Percentiles rank a stretch among this genome's conserved stretches.
Evolutionary conservation across 2,113 vertebrate species (phyloP).

Genomic region (Pantherophis guttatus): DNA sequence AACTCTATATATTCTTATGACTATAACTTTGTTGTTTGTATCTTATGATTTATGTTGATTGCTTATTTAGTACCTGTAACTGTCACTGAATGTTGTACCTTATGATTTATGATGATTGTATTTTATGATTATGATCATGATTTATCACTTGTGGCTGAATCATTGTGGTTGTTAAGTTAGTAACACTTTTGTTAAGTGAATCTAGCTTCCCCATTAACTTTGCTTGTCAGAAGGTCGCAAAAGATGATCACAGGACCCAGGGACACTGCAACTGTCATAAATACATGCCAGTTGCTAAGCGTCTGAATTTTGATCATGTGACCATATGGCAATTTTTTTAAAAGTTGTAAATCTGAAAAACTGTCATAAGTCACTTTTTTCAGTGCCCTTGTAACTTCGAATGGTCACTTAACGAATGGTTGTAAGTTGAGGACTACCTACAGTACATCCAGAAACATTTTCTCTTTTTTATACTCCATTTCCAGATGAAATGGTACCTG

Average conservation of each 20-base stretch:
- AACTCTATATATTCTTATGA: too few relatives aligned
- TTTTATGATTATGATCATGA: too few relatives aligned
- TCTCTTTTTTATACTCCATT: not conserved
- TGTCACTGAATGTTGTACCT: too few relatives aligned
- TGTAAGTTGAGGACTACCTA: not conserved
- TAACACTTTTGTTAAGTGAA: not conserved
- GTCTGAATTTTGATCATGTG: not conserved
- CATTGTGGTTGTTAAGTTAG: not conserved
- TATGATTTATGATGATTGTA: too few relatives aligned
- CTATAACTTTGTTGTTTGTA: too few relatives aligned
- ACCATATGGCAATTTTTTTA: not conserved
- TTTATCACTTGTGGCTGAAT: not conserved
- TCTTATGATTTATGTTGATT: too few relatives aligned
- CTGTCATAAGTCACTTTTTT: not conserved
- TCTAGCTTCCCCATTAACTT: not conserved
- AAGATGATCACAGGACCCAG: not conserved
- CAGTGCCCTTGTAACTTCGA: too few relatives aligned
- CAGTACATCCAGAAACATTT: not conserved
- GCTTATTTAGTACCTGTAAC: too few relatives aligned
- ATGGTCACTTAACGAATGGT: not conserved
- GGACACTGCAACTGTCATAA: too few relatives aligned
- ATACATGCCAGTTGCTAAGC: not conserved
- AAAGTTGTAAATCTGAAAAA: not conserved
- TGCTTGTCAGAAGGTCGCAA: not conserved
- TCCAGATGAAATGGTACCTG: not conserved